A percentile compares a stretch with the other conserved stretches of the same genome.
Conservation (phyloP, 2,888 invertebrate species). For the Allacma fusca region DNA sequence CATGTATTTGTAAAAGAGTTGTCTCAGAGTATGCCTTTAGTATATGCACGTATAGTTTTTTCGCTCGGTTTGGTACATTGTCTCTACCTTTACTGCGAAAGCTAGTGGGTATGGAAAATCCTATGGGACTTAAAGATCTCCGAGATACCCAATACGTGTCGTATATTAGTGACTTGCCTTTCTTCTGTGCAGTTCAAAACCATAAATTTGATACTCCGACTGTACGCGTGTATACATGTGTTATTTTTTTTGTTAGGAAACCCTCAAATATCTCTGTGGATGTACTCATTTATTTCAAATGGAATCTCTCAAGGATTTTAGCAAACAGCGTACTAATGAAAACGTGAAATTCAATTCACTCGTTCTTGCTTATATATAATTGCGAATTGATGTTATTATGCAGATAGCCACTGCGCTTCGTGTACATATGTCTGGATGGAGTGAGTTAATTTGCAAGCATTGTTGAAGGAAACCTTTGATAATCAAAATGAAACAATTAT, state of each 20-base stretch:
- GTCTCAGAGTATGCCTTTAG: too few species aligned
- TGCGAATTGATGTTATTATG: too few species aligned
- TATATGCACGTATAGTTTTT: not conserved
- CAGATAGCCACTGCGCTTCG: too few species aligned
- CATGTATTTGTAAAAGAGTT: not conserved
- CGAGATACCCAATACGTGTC: not conserved
- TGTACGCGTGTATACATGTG: not conserved
- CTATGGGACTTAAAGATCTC: not conserved
- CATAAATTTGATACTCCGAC: not conserved
- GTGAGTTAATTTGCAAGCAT: too few species aligned
- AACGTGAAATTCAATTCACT: too few species aligned
- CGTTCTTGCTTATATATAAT: too few species aligned
- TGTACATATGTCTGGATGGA: too few species aligned
- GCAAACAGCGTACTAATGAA: too few species aligned
- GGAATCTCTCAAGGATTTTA: too few species aligned
- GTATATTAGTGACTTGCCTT: not conserved
- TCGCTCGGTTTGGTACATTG: not conserved
- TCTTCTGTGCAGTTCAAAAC: not conserved
- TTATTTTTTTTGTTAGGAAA: not conserved
- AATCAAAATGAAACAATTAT: too few species aligned
- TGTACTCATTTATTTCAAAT: too few species aligned
- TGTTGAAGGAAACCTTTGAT: too few species aligned
- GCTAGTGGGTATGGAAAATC: not conserved
- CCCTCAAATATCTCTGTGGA: not conserved
- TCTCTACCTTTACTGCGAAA: not conserved